Evolutionary conservation across 2,888 invertebrate genomes (phyloP).

Genomic region (Odontothrips loti): DNA sequence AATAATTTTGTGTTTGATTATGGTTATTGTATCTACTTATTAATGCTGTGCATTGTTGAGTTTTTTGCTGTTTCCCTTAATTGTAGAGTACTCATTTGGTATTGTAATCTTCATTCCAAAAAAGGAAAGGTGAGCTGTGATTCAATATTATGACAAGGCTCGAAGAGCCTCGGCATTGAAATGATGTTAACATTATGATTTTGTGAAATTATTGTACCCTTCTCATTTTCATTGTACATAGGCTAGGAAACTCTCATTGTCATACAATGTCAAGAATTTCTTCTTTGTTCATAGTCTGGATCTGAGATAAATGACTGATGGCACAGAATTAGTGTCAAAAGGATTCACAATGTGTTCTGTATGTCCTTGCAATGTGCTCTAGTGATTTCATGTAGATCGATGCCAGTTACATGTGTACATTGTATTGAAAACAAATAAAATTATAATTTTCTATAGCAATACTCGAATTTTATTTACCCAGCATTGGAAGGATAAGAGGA

Average conservation of each 20-base stretch:
- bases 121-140: conserved; percentile 7
- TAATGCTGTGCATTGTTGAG: conserved; percentile 17
- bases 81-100: conserved; percentile 6
- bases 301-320: not conserved
- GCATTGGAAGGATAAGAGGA: not conserved
- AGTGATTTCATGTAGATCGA: not conserved
- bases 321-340: not conserved
- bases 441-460: conserved; percentile 3
- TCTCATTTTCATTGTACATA: not conserved
- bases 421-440: not conserved
- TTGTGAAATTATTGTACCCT: not conserved
- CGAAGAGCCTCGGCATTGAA: not conserved
- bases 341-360: not conserved
- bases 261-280: not conserved
- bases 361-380: not conserved
- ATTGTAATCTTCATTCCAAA: conserved; percentile 6
- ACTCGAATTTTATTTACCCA: not conserved
- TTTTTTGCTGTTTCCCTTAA: not conserved
- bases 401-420: not conserved
- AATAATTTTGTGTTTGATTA: conserved; percentile 9
- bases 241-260: not conserved
- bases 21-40: not conserved
- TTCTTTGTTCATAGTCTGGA: not conserved
- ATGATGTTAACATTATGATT: not conserved
- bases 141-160: not conserved